Evolutionary conservation across 30 jellyfish, hydroid and myxozoan species (phyloP).

Genomic region (Aurelia aurita complex sp. Pacific): DNA sequence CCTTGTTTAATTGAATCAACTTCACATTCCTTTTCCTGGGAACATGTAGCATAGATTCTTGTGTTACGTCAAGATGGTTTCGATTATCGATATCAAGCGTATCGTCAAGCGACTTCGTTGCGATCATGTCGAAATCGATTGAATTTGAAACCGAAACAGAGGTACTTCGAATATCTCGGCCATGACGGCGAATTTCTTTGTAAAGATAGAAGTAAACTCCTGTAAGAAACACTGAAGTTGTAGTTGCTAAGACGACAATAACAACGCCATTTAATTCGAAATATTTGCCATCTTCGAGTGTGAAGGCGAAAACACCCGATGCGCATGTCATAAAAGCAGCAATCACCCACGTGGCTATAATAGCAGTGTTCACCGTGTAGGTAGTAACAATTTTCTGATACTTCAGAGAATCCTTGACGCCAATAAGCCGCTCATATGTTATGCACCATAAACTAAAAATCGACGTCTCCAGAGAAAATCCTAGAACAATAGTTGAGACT

Average conservation of each 20-base stretch:
- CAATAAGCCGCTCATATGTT: slow-evolving; percentile 72
- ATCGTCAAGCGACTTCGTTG: slow-evolving; percentile 32
- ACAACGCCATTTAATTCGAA: slow-evolving; percentile 55
- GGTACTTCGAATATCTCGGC: slow-evolving; percentile 48
- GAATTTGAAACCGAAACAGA: slow-evolving; percentile 49
- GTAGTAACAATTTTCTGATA: slow-evolving; percentile 57
- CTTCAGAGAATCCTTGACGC: slow-evolving; percentile 45
- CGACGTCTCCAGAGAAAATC: slow-evolving; percentile 69
- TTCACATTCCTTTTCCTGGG: background rate
- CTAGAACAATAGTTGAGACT: slow-evolving; percentile 55
- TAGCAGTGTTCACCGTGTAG: slow-evolving; percentile 38
- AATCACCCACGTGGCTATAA: slow-evolving; percentile 40
- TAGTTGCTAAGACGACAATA: slow-evolving; percentile 40
- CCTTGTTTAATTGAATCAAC: slow-evolving; percentile 20
- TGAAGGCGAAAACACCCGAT: slow-evolving; percentile 49
- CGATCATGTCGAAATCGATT: slow-evolving; percentile 22
- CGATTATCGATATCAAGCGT: slow-evolving; percentile 19
- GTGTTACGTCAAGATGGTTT: slow-evolving; percentile 12
- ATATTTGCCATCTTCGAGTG: slow-evolving; percentile 37
- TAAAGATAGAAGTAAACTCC: slow-evolving; percentile 53
- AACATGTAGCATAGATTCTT: slow-evolving; percentile 11
- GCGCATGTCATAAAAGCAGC: slow-evolving; percentile 35
- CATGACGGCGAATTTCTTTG: slow-evolving; percentile 69
- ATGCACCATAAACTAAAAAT: slow-evolving; percentile 63
- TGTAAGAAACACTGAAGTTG: slow-evolving; percentile 48